phyloP scores from a whole-genome alignment of 2,113 vertebrate species.

The Micronisus gabar region DNA sequence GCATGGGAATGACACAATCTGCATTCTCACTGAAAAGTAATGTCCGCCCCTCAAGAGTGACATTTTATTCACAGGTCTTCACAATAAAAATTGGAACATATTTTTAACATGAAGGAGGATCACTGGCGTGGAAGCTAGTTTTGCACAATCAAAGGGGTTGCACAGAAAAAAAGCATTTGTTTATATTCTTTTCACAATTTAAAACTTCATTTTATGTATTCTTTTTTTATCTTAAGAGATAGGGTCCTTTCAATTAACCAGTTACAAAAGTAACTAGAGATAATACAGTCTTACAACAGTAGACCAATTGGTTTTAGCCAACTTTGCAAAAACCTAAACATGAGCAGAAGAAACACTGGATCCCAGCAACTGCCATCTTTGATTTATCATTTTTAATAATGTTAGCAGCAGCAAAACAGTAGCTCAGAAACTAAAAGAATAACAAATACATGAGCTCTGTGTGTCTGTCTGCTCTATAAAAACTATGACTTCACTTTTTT shows the following conservation, averaged over 20 bases:
- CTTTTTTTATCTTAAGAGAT: not conserved
- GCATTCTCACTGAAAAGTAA: not conserved
- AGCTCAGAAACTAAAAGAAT: not conserved
- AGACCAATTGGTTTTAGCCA: not conserved
- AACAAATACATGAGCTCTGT: not conserved
- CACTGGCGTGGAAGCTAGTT: not conserved
- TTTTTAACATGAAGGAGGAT: not conserved
- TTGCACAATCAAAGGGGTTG: not conserved
- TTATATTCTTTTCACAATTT: not conserved
- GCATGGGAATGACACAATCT: not conserved
- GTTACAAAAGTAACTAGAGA: not conserved
- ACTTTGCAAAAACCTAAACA: not conserved
- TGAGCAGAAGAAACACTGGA: not conserved
- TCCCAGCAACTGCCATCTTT: not conserved
- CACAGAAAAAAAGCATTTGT: not conserved
- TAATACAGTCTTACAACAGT: not conserved
- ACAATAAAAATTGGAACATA: not conserved
- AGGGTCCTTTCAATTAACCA: not conserved
- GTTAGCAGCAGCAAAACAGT: not conserved
- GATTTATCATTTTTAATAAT: not conserved
- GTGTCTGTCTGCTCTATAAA: not conserved
- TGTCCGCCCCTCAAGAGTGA: not conserved
- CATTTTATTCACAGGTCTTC: not conserved
- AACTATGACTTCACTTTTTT: not conserved
- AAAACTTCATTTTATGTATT: not conserved